Evolutionary conservation across 1,140 invertebrate species (phyloP), one percentile per base, ranked within the genome.

Genomic region (Chionoecetes opilio): DNA sequence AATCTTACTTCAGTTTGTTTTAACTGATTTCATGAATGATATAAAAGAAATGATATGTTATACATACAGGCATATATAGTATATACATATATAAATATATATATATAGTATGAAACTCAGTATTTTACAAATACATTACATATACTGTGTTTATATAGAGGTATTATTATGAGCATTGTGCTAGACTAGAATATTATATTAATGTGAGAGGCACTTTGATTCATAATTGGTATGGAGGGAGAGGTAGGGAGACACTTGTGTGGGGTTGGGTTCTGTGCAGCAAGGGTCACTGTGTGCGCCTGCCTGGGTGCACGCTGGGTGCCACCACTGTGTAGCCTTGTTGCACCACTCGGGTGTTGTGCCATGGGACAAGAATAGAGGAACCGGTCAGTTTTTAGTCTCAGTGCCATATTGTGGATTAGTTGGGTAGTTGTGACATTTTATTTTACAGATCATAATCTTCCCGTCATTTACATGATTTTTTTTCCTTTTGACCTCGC

Each of bases 111-210:
- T n/a, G 63, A 75, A 75, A 75, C 63, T 75, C 63, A 11, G 21
- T 26, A 75, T 75, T 75, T 75, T 75, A 75, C 21, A 5, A n/a
- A n/a, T 75, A 75, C n/a, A n/a, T 75, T 75, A 75, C n/a, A n/a
- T 75, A 75, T 75, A 75, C 21, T 75, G 63, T 75, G 63, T 75
- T 75, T 75, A 75, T 75, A 75, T 75, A 75, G 63, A 75, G 63
- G 63, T 75, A n/a, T 75, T 75, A 75, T 75, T 75, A 75, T 75
- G 63, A 75, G 26, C 21, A 75, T n/a, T 75, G 63, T 75, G 9
- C 63, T n/a, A 75, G 21, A n/a, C 26, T n/a, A 75, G n/a, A n/a
- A 17, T 5, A 26, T n/a, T 8, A 75, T 75, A n/a, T 5, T 75
- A 75, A 75, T 2, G 21, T 75, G 63, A 26, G n/a, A n/a, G 26